These are phyloP conservation scores for Ptychochromis oligacanthus DNA, from an alignment of 2,113 vertebrate species.

Conservation along the genomic window DNA sequence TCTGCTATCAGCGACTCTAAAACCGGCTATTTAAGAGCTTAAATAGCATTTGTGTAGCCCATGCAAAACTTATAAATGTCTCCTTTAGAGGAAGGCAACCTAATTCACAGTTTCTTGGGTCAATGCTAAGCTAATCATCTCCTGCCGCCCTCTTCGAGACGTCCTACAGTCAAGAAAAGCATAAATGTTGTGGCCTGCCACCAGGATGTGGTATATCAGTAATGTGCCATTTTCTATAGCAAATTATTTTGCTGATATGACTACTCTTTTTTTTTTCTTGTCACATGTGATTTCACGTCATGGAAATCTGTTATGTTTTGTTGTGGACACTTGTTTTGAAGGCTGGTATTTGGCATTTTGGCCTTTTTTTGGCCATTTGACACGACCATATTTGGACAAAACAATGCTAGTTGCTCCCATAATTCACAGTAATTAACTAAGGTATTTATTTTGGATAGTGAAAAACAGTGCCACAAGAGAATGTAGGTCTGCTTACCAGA, in stretches of 20 bases:
- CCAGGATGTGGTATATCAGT: neutral
- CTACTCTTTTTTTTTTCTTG: neutral
- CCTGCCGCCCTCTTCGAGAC: no score
- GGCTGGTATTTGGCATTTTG: neutral
- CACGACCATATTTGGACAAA: neutral
- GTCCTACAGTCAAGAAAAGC: no score
- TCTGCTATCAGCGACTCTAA: neutral
- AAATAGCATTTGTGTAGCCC: neutral
- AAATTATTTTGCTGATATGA: neutral
- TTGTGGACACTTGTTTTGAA: no score
- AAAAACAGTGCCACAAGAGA: neutral
- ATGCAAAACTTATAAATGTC: neutral
- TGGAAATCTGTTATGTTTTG: no score
- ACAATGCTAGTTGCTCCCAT: neutral
- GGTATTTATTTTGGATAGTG: neutral
- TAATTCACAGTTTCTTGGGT: neutral
- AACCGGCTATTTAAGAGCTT: neutral
- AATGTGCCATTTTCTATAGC: neutral
- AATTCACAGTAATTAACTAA: neutral
- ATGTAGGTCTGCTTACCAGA: neutral
- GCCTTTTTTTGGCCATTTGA: neutral
- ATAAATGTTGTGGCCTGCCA: neutral
- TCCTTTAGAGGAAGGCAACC: accelerated
- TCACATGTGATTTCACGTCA: no score
- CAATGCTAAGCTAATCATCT: neutral